Base-by-base conservation (phyloP, 2,888 invertebrate genomes). In the Muschampia plurimacula region DNA sequence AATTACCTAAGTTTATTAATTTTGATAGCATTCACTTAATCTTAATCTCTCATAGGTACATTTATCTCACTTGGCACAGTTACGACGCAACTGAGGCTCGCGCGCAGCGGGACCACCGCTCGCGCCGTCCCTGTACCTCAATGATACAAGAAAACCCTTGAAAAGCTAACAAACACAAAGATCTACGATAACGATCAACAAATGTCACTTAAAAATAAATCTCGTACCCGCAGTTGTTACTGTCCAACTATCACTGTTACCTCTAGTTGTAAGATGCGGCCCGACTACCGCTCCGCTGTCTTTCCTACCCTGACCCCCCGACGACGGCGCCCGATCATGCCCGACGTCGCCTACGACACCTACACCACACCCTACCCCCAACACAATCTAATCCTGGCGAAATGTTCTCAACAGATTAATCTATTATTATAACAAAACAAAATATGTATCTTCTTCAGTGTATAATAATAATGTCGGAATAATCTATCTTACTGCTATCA, bases 1-100 rank as follows among this genome's bases (percentile, higher is more conserved):
- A 92, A 92, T 87, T 41, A 91, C 88, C 89, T 91, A 90, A 91
- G 88, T 85, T 90, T 87, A 86, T 89, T 88, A 92, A 93, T 92
- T 93, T 93, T 92, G 92, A 93, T 91, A 92, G 91, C 86, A 88
- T 90, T 89, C 93, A 94, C 92, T 93, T 93, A 92, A 92, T 89
- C 92, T 94, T 93, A 93, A 91, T 87, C 86, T 90, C 88, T 89
- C 91, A 88, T 89, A 89, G 81, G 89, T 88, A 91, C 91, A 91
- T 89, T n/a, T n/a, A 93, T 91, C 91, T 92, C 92, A 92, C 92
- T 94, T 93, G 94, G 93, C 94, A 94, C 94, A 92, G 91, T 88
- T 87, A 88, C 88, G 91, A 92, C 90, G 88, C 89, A 91, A 89
- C 89, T 75, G 74, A 72, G 74, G 77, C 77, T 74, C 77, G 86